Base-by-base conservation (phyloP, 2,888 invertebrate species). In the Campoplex nolae region DNA sequence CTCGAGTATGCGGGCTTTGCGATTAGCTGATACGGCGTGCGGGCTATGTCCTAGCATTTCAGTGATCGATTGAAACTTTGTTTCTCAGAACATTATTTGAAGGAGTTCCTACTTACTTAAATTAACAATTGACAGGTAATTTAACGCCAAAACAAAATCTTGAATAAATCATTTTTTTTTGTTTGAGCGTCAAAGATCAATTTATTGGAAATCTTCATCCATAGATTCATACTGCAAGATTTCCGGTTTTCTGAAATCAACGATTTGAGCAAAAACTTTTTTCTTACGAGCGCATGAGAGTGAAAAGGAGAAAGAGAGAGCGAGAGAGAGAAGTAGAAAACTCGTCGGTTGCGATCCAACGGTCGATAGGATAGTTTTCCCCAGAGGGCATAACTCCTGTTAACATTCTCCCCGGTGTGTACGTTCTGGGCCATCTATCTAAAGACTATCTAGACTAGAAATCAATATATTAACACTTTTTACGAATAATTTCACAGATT, bases 321-420 rank as follows among this genome's bases (percentile, higher is more conserved):
- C 28, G 71, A 83, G 77, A 85, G 77, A 73, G 45, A 56, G 86
- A 58, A 65, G 78, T 79, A 73, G 76, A 86, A 82, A 85, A 88
- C 86, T 88, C 87, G 87, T 88, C 88, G 86, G 85, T 88, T 77
- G 45, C 83, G 88, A 89, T 83, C 76, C 84, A 75, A 70, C 54
- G 84, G 70, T 68, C 68, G 74, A 75, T 45, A 68, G 42, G 84
- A 84, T 84, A 81, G 54, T 84, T 82, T 77, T 82, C 86, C 78
- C 84, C 65, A 75, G 84, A 65, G 87, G 82, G 87, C 78, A 87
- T 84, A 84, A 87, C 84, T 87, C 84, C 81, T 87, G 81, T 87
- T 84, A 87, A 87, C 84, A 82, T 87, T 87, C 82, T 83, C 79
- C 71, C 75, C 67, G 79, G 84, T 68, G 84, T 84, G 79, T 84